Base-by-base conservation (phyloP, 2,113 vertebrate species). In the Siniperca chuatsi region DNA sequence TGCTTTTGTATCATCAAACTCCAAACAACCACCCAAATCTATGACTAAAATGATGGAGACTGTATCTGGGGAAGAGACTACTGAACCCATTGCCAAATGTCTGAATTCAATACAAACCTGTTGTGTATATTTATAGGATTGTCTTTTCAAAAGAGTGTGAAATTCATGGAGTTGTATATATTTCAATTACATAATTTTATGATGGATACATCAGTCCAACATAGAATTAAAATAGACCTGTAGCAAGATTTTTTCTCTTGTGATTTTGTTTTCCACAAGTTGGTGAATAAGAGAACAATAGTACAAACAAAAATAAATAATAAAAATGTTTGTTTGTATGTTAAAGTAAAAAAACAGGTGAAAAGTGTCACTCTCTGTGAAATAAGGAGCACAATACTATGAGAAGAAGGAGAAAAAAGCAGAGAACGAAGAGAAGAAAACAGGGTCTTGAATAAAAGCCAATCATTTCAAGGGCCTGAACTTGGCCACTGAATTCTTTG, bases 391-490 rank as follows among this genome's bases (percentile, higher is more conserved):
- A 75, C 50, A 64, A 79, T 68, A 78, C 65, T 87, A 60, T 88
- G 73, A 92, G 79, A 88, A 54, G 87, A 84, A 82, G 62, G 29
- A 87, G 62, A 37, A 62, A 81, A 18, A 79, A 18, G 54, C 12
- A 60, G 48, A 72, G 18, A 73, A 50, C n/a, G 7, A 87, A 46
- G 55, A 82, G 80, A 83, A 69, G 77, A 89, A 92, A 90, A 86
- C 52, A 87, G 33, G 81, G 72, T 91, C 75, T 89, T 80, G 87
- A 92, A 89, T 94, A 81, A 93, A 92, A 93, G 89, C 83, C 84
- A 91, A 85, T 89, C 71, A 82, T 83, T 93, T 95, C 85, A 93
- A 94, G 93, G 87, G 77, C 75, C 87, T 90, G 78, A 86, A 84
- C 90, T 84, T 87, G 90, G 82, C 87, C 87, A 90, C 67, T 90